Evolutionary conservation across 2,888 invertebrate species (phyloP), one percentile per base, ranked within the genome.

Genomic region (Nomada ruficornis): DNA sequence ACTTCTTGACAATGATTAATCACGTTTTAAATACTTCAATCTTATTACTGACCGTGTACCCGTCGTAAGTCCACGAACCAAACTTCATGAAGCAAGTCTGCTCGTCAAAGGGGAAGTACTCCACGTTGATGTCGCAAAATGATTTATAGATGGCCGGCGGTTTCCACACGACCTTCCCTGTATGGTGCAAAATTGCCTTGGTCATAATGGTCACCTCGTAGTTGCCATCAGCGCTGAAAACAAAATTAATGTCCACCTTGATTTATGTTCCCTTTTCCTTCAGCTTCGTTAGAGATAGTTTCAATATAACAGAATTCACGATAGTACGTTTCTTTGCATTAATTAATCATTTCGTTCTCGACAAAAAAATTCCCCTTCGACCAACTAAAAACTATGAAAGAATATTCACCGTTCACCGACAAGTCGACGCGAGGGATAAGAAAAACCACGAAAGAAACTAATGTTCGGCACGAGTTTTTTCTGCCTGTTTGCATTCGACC

Each of bases 71-170:
- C 98, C 98, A 98, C 89, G 98, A 98, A 76, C 97, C 98, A 91
- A 98, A 98, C 95, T 98, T 98, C 98, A 98, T 98, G 94, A 98
- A 97, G 94, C 98, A 98, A 59, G 98, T 98, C 94, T 98, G 98
- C 94, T 98, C 97, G 94, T 98, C 98, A 94, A 98, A 98, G 69
- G 98, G 98, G 94, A 98, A 98, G 94, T 98, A 98, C 94, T 98
- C 98, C 91, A 98, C 98, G 94, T 98, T 97, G 91, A 98, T 98
- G 95, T 98, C 98, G 93, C 98, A 98, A 94, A 98, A 98, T 90
- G 98, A 98, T 95, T 99, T 99, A 95, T 99, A 99, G 94, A 99
- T 99, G 93, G 99, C 99, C 23, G 99, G 99, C 55, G 99, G 99
- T 94, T 99, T 99, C 99, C 99, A 99, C 68, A 97, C 96, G 86